phyloP scores from a whole-genome alignment of 2,888 invertebrate species.

The Drosophila anomalata region DNA sequence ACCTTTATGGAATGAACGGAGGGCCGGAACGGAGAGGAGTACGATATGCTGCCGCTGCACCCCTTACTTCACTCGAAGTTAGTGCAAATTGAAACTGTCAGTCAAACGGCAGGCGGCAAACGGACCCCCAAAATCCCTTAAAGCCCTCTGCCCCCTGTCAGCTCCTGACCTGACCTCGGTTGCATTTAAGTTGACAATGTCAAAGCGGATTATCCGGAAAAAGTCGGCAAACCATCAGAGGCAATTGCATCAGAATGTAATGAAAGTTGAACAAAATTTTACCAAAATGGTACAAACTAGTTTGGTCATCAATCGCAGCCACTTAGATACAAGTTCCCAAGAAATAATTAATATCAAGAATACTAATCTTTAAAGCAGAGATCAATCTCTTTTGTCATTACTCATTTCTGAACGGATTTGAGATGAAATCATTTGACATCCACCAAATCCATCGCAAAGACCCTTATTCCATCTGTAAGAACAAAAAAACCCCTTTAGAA shows the following conservation, averaged over 20 bases:
- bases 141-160: slow-evolving; percentile 22
- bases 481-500: slow-evolving; percentile 10
- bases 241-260: slow-evolving; percentile 10
- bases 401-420: slow-evolving; percentile 35
- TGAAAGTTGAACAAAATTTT: slow-evolving; percentile 18
- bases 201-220: slow-evolving; percentile 24
- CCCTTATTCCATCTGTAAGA: slow-evolving; percentile 1
- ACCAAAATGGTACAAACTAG: background rate
- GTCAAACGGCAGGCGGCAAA: slow-evolving; percentile 55
- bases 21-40: slow-evolving; percentile 28
- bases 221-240: background rate
- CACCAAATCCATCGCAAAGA: slow-evolving; percentile 25
- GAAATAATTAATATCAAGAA: background rate
- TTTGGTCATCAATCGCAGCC: background rate
- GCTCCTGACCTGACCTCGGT: slow-evolving; percentile 30
- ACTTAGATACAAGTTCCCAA: background rate
- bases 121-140: background rate
- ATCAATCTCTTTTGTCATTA: slow-evolving; percentile 34
- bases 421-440: slow-evolving; percentile 49
- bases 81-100: slow-evolving; percentile 69
- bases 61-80: slow-evolving; percentile 34
- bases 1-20: slow-evolving; percentile 44
- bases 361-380: background rate
- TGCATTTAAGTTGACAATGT: slow-evolving; percentile 50
- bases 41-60: slow-evolving; percentile 19